These are phyloP conservation scores for Leucania comma DNA, from an alignment of 2,888 invertebrate genomes.

Conservation along the genomic window DNA sequence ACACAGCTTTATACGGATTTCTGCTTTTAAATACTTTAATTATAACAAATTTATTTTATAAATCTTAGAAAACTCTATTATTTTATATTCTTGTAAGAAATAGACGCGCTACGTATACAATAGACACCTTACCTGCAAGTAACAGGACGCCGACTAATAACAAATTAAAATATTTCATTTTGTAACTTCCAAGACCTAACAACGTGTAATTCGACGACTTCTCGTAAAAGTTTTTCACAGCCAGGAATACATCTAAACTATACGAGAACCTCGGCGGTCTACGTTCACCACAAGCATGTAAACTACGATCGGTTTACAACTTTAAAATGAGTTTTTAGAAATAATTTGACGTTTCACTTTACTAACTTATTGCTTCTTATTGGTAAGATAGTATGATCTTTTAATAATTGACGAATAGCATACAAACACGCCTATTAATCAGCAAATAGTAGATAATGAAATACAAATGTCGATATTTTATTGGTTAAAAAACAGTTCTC, in stretches of 20 bases:
- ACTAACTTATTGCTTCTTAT: constrained; percentile 25
- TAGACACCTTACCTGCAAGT: constrained; percentile 81
- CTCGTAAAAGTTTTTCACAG: constrained; percentile 23
- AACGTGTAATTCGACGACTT: constrained; percentile 18
- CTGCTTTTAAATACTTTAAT: neutral
- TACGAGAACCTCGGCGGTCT: constrained; percentile 11
- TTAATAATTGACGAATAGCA: constrained; percentile 67
- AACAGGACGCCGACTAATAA: constrained; percentile 81
- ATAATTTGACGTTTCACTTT: constrained; percentile 42
- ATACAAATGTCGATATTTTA: constrained; percentile 82
- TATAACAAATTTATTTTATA: constrained; percentile 27
- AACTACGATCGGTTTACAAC: constrained; percentile 9
- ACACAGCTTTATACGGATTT: neutral
- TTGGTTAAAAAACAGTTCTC: constrained; percentile 70
- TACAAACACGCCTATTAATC: constrained; percentile 74
- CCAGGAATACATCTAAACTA: constrained; percentile 41
- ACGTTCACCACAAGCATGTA: constrained; percentile 9
- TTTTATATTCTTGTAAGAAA: constrained; percentile 17
- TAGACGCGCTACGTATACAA: constrained; percentile 65
- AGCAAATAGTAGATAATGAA: constrained; percentile 77
- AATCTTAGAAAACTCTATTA: constrained; percentile 3
- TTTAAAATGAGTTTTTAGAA: constrained; percentile 14
- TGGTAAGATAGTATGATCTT: neutral
- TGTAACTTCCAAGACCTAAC: constrained; percentile 38
- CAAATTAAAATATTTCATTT: constrained; percentile 85